Conservation (phyloP, 1,140 invertebrate species). For the Hylyphantes graminicola region DNA sequence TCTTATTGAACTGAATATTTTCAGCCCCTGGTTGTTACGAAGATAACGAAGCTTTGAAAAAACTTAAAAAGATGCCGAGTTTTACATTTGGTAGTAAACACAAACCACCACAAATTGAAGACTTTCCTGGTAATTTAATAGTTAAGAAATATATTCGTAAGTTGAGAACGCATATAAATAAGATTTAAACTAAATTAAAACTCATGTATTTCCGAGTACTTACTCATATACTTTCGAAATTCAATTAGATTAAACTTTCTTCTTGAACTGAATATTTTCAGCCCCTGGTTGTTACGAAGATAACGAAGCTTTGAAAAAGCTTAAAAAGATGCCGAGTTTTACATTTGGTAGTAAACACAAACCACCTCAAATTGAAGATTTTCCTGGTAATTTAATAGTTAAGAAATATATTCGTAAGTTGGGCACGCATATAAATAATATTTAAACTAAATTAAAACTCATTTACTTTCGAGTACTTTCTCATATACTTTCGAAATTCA, state of each 20-base stretch:
- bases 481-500: too few relatives aligned
- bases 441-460: too few relatives aligned
- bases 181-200: too few relatives aligned
- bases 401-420: too few relatives aligned
- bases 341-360: slow-evolving; percentile 76
- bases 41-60: slow-evolving; percentile 77
- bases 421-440: too few relatives aligned
- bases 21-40: slow-evolving; percentile 82
- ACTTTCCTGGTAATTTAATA: slow-evolving; percentile 71
- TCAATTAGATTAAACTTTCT: too few relatives aligned
- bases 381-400: slow-evolving; percentile 71
- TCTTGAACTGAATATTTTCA: background rate
- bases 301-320: slow-evolving; percentile 76
- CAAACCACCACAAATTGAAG: slow-evolving; percentile 67
- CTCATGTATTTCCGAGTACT: too few relatives aligned
- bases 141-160: too few relatives aligned
- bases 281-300: slow-evolving; percentile 84
- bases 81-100: slow-evolving; percentile 78
- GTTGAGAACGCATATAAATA: too few relatives aligned
- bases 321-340: slow-evolving; percentile 74
- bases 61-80: slow-evolving; percentile 73
- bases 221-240: too few relatives aligned
- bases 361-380: slow-evolving; percentile 68
- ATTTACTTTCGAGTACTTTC: too few relatives aligned
- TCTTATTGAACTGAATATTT: too few relatives aligned